Evolutionary conservation across 1,140 invertebrate genomes (phyloP).

Genomic region (Drosophila yakuba): DNA sequence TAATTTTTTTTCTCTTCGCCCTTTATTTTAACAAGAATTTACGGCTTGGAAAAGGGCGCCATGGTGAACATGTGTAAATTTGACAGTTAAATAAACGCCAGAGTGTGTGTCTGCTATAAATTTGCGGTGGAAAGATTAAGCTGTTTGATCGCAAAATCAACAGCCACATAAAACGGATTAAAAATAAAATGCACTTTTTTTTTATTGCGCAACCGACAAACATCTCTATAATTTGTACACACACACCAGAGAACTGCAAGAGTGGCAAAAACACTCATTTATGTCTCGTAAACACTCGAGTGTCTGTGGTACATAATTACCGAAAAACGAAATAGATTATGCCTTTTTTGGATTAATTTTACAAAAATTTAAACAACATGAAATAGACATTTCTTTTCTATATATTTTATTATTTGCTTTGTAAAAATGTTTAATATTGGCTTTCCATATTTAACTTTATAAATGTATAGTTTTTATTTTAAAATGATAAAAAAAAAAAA

Average conservation of each 20-base stretch:
- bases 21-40: conserved; percentile 26
- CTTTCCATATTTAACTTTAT: too few species aligned
- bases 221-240: conserved; percentile 24
- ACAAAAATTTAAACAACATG: too few species aligned
- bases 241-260: background rate
- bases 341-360: too few species aligned
- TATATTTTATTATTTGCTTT: too few species aligned
- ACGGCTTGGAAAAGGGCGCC: background rate
- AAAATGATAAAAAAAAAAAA: too few species aligned
- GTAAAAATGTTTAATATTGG: too few species aligned
- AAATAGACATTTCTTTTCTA: too few species aligned
- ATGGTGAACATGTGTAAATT: conserved; percentile 67
- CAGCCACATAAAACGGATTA: conserved; percentile 77
- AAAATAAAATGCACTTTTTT: conserved; percentile 62
- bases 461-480: too few species aligned
- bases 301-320: too few species aligned
- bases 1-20: background rate
- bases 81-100: conserved; percentile 68
- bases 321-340: too few species aligned
- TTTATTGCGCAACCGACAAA: conserved; percentile 35
- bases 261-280: too few species aligned
- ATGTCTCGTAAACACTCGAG: too few species aligned
- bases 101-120: conserved; percentile 47
- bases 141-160: conserved; percentile 80
- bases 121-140: conserved; percentile 77